A percentile compares a stretch with the other conserved stretches of the same genome.
These are phyloP conservation scores for Todiramphus saurophagus DNA, from an alignment of 2,113 vertebrate species.

Conservation along the genomic window DNA sequence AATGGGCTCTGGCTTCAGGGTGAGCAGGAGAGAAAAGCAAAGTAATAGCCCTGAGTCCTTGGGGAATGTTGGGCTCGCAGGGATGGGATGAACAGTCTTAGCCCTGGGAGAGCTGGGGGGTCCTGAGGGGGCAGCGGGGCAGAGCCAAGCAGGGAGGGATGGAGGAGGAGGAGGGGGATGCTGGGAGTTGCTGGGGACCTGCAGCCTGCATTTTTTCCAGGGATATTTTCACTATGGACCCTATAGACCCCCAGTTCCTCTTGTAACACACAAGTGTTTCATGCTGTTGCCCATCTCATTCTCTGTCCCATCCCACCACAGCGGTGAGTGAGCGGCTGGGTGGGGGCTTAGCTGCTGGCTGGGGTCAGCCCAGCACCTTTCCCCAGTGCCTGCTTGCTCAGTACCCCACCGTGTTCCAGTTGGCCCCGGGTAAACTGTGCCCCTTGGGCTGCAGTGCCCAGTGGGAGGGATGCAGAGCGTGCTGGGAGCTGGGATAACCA, in stretches of 20 bases:
- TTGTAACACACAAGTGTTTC: neutral
- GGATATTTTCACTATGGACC: neutral
- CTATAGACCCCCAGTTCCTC: neutral
- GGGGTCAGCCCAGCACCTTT: neutral
- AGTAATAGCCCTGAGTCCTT: neutral
- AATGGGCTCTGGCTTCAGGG: accelerated
- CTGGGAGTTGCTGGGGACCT: accelerated
- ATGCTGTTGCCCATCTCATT: neutral
- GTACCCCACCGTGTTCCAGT: accelerated
- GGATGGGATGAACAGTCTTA: neutral
- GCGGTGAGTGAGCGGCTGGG: neutral
- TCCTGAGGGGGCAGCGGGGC: neutral
- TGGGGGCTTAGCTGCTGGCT: neutral
- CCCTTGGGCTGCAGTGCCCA: neutral
- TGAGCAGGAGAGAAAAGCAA: neutral
- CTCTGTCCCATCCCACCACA: neutral
- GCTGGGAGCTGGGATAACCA: neutral
- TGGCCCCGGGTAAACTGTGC: neutral
- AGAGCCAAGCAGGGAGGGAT: neutral
- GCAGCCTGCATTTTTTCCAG: neutral
- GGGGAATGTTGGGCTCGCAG: neutral
- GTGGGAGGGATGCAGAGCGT: neutral
- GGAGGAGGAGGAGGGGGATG: neutral
- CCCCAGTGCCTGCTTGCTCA: accelerated
- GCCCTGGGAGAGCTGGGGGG: neutral